Conservation (phyloP, 2,888 invertebrate species). For the Osedax fenrisi region DNA sequence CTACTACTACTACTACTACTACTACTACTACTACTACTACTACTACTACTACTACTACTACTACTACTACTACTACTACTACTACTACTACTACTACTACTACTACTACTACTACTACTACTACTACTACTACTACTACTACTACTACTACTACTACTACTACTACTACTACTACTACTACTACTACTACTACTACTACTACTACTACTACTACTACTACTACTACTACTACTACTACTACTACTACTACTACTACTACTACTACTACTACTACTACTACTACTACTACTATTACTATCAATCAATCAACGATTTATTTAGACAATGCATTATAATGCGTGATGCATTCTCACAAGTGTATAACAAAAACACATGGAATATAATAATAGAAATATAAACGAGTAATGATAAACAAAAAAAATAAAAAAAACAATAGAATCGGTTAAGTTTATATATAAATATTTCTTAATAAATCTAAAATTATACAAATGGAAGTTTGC, state of each 20-base stretch:
- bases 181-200: conserved; percentile 26
- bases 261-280: conserved; percentile 21
- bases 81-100: conserved; percentile 22
- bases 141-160: conserved; percentile 23
- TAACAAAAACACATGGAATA: too few species aligned
- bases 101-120: neutral
- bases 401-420: too few species aligned
- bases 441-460: too few species aligned
- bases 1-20: conserved; percentile 22
- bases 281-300: conserved; percentile 12
- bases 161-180: conserved; percentile 25
- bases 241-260: conserved; percentile 20
- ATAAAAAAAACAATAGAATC: too few species aligned
- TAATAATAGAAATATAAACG: too few species aligned
- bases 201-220: conserved; percentile 22
- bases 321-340: too few species aligned
- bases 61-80: conserved; percentile 22
- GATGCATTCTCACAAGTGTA: too few species aligned
- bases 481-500: too few species aligned
- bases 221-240: conserved; percentile 3
- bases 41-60: conserved; percentile 22
- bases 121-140: conserved; percentile 13
- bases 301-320: too few species aligned
- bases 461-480: too few species aligned
- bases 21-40: conserved; percentile 13